A percentile compares a stretch with the other conserved stretches of the same genome.
These are phyloP conservation scores for Cosmia pyralina DNA, from an alignment of 2,888 invertebrate species.

Conservation along the genomic window DNA sequence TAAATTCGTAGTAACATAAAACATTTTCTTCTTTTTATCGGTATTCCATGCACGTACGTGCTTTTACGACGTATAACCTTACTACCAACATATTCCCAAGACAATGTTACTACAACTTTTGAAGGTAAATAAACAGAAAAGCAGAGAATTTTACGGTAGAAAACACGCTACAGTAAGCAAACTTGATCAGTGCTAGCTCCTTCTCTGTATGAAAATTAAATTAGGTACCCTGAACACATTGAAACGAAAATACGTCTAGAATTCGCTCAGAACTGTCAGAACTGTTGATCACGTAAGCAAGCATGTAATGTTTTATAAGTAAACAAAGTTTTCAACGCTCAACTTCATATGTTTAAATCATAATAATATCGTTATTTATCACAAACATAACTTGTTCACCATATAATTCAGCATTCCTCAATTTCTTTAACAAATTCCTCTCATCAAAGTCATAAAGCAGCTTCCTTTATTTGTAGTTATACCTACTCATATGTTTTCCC, in stretches of 20 bases:
- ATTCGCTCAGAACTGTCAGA: slow-evolving; percentile 18
- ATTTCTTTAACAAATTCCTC: slow-evolving; percentile 22
- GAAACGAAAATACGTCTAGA: slow-evolving; percentile 31
- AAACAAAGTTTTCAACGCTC: slow-evolving; percentile 3
- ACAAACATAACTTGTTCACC: slow-evolving; percentile 9
- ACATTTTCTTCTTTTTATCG: not conserved
- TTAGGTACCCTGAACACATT: slow-evolving; percentile 15
- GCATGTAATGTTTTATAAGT: slow-evolving; percentile 16
- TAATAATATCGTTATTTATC: slow-evolving; percentile 19
- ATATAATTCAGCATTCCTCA: slow-evolving; percentile 14
- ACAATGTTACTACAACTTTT: slow-evolving; percentile 7
- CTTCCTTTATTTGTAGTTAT: slow-evolving; percentile 44
- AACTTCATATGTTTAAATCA: slow-evolving; percentile 4
- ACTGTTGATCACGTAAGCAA: slow-evolving; percentile 22
- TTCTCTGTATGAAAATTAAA: slow-evolving; percentile 36
- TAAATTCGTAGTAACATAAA: slow-evolving; percentile 5
- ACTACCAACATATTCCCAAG: not conserved
- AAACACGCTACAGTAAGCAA: slow-evolving; percentile 33
- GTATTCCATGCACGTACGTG: not conserved
- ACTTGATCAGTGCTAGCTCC: slow-evolving; percentile 26
- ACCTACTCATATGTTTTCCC: slow-evolving; percentile 48
- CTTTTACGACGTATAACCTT: slow-evolving; percentile 11
- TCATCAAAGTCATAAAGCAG: slow-evolving; percentile 36
- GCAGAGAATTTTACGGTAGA: slow-evolving; percentile 16
- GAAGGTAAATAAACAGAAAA: slow-evolving; percentile 3